Evolutionary conservation across 2,113 vertebrate genomes (phyloP).

Genomic region (Anhinga anhinga): DNA sequence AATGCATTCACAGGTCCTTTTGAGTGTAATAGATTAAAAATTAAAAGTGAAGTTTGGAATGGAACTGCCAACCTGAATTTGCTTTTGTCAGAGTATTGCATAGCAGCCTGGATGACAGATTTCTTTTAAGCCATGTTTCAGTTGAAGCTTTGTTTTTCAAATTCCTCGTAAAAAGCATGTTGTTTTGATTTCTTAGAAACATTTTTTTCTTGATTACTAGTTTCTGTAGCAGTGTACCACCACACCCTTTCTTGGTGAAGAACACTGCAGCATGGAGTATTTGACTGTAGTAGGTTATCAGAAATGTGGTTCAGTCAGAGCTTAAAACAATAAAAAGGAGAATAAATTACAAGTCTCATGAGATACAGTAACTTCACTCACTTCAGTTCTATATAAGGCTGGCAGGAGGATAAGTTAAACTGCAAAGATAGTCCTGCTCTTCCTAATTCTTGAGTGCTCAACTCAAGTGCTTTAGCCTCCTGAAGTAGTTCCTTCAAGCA

Average conservation of each 20-base stretch:
- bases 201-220: not conserved
- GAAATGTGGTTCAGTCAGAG: not conserved
- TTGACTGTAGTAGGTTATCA: not conserved
- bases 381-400: not conserved
- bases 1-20: not conserved
- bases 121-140: not conserved
- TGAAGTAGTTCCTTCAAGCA: not conserved
- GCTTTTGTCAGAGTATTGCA: not conserved
- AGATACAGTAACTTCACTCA: not conserved
- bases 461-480: not conserved
- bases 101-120: not conserved
- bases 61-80: not conserved
- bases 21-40: not conserved
- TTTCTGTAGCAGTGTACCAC: not conserved
- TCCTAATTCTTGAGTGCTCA: not conserved
- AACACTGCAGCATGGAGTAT: not conserved
- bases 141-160: not conserved
- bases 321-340: not conserved
- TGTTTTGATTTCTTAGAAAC: not conserved
- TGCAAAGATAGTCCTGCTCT: not conserved
- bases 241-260: not conserved
- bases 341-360: not conserved
- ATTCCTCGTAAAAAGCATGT: not conserved
- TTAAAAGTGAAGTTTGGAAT: not conserved
- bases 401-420: not conserved